phyloP scores from a whole-genome alignment of 2,888 invertebrate species.

The Notodonta ziczac region DNA sequence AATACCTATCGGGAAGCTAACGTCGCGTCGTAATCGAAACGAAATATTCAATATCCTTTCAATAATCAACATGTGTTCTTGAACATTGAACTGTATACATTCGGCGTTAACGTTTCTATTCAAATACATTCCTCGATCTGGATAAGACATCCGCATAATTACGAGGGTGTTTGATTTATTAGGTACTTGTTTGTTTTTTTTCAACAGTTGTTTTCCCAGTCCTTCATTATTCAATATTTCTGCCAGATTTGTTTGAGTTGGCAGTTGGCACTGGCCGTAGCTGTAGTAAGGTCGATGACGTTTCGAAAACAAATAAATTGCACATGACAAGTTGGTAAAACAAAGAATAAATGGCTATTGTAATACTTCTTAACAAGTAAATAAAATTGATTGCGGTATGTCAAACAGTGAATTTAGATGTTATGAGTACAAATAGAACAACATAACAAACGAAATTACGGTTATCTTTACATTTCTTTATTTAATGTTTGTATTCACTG shows the following conservation, averaged over 20 bases:
- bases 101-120: not conserved
- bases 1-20: conserved; percentile 38
- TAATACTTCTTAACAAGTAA: not conserved
- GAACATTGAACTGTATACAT: not conserved
- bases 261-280: conserved; percentile 9
- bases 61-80: not conserved
- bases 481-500: too few relatives aligned
- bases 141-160: not conserved
- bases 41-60: not conserved
- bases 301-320: conserved; percentile 18
- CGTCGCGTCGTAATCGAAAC: not conserved
- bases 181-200: not conserved
- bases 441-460: too few relatives aligned
- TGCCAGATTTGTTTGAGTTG: conserved; percentile 25
- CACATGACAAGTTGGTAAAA: not conserved
- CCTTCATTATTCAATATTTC: conserved; percentile 22
- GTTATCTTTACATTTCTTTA: too few relatives aligned
- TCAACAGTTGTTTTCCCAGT: conserved; percentile 44
- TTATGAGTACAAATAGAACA: too few relatives aligned
- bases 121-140: not conserved
- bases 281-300: conserved; percentile 27
- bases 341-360: not conserved
- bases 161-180: not conserved
- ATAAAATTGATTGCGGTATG: not conserved
- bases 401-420: too few relatives aligned